Evolutionary conservation across 2,113 vertebrate species (phyloP), one percentile per base, ranked within the genome.

Genomic region (Tylochromis polylepis): DNA sequence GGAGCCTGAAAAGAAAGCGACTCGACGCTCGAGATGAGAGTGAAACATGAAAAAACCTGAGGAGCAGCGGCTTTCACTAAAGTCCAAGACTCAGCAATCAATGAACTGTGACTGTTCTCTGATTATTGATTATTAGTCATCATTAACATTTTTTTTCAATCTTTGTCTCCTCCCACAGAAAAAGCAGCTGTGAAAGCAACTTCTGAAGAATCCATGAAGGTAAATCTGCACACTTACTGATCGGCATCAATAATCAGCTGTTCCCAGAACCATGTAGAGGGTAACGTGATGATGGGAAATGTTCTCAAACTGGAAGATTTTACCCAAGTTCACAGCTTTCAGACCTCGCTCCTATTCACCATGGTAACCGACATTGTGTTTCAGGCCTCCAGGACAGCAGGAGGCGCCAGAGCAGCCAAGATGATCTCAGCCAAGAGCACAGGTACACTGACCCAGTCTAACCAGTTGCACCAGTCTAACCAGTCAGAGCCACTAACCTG

Each of bases 401-500:
- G 91, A 12, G 87, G 84, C 1, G 4, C 83, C 81, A 89, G 57
- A 86, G 88, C 89, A 41, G 87, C 87, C 53, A 89, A 59, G 81
- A 83, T 93, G 79, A 89, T 91, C 27, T 60, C 89, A 46, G 88
- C 89, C 56, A 89, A 87, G 88, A 93, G 91, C 36, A 85, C 91
- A 93, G 91, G 91, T 93, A 86, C 14, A 22, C 11, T 5, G 11
- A 53, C n/a, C 3, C 34, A 49, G 72, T 16, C n/a, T 10, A 60
- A 31, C 27, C 36, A 20, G 24, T 85, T 7, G 8, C 31, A 36
- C n/a, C 14, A 34, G 34, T 79, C 3, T 27, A 55, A 20, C 29
- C 60, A 62, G 27, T 58, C 8, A 8, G 31, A 70, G 41, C 72
- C 56, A 34, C 70, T 29, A 51, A 75, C 24, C 24, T 56, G 3